Conservation (phyloP, 2,113 vertebrate genomes). For the Seriola aureovittata region DNA sequence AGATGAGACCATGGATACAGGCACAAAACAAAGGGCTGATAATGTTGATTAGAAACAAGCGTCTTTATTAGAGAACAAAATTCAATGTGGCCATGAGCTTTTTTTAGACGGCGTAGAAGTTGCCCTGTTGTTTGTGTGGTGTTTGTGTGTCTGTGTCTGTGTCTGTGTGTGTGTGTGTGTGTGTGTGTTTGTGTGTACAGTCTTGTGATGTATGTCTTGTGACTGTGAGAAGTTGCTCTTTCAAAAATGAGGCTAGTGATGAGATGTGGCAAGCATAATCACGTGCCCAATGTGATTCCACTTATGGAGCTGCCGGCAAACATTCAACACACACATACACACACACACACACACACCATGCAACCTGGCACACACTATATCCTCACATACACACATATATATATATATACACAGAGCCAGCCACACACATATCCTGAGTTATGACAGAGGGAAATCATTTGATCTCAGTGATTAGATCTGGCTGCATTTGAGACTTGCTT, state of each 20-base stretch:
- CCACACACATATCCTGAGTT: conserved; percentile 52
- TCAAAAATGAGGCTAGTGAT: conserved; percentile 66
- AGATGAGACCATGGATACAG: neutral
- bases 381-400: conserved; percentile 4
- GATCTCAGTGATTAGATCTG: conserved; percentile 78
- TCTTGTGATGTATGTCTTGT: conserved; percentile 83
- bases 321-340: neutral
- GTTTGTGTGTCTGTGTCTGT: conserved; percentile 40
- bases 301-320: conserved; percentile 63
- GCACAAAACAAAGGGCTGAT: neutral
- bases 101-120: conserved; percentile 31
- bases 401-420: neutral
- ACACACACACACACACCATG: neutral
- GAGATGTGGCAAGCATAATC: conserved; percentile 60
- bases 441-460: conserved; percentile 74
- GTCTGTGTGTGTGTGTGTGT: conserved; percentile 26
- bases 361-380: conserved; percentile 26
- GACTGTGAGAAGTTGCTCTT: conserved; percentile 67
- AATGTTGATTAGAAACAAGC: neutral
- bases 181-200: conserved; percentile 34
- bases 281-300: conserved; percentile 71
- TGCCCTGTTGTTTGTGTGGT: conserved; percentile 42
- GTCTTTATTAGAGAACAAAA: conserved; percentile 15
- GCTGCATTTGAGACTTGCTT: conserved; percentile 61
- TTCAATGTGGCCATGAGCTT: conserved; percentile 13